Evolutionary conservation across 1,140 invertebrate species (phyloP).

Genomic region (Mamestra configurata): DNA sequence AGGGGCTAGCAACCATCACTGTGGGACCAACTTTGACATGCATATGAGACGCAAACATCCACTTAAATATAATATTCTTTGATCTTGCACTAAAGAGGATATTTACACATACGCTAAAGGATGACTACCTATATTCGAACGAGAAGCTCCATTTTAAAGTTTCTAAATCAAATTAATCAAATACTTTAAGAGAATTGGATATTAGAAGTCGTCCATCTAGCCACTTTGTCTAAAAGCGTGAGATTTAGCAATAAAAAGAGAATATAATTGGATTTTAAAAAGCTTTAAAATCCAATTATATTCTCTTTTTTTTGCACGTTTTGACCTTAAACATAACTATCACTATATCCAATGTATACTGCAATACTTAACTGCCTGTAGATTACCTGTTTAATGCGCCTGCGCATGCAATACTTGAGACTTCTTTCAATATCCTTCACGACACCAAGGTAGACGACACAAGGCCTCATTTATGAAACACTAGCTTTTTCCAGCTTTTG

Average conservation of each 20-base stretch:
- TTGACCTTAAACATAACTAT: slow-evolving; percentile 51
- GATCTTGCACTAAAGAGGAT: no score
- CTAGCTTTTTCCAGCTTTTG: no score
- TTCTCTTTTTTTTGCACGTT: slow-evolving; percentile 30
- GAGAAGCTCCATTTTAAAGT: no score
- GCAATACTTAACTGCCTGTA: slow-evolving; percentile 44
- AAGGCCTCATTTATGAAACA: not conserved
- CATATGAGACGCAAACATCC: no score
- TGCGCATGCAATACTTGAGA: slow-evolving; percentile 41
- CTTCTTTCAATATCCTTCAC: slow-evolving; percentile 13
- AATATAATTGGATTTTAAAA: slow-evolving; percentile 35
- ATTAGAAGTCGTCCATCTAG: not conserved
- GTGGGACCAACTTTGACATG: no score
- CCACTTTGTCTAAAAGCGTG: slow-evolving; percentile 39
- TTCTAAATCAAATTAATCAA: no score
- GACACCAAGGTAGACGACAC: not conserved
- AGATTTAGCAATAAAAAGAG: slow-evolving; percentile 42
- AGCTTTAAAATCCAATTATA: slow-evolving; percentile 25
- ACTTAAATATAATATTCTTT: no score
- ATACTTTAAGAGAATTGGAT: not conserved
- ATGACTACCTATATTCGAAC: no score
- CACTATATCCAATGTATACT: slow-evolving; percentile 46
- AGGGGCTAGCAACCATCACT: no score
- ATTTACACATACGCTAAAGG: no score
- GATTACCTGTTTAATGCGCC: slow-evolving; percentile 30